phyloP scores from a whole-genome alignment of 2,113 vertebrate species.

The Copsychus sechellarum region DNA sequence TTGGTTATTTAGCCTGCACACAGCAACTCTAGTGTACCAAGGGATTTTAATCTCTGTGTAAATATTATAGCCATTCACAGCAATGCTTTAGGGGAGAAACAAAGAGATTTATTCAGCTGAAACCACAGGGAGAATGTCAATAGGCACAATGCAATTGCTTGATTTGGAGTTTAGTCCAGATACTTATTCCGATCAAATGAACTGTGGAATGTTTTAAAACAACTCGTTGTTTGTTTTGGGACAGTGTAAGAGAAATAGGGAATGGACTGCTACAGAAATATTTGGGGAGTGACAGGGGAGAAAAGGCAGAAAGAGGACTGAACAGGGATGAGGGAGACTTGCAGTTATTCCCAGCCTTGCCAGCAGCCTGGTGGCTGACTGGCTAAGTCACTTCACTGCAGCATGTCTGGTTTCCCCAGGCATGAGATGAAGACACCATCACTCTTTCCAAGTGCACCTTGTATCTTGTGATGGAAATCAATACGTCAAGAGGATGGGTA shows the following conservation, averaged over 20 bases:
- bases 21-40: conserved; percentile 29
- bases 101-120: conserved; percentile 65
- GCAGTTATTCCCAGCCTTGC: neutral
- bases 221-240: conserved; percentile 30
- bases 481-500: neutral
- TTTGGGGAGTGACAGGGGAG: neutral
- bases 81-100: conserved; percentile 47
- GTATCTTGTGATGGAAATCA: neutral
- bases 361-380: neutral
- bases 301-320: neutral
- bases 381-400: neutral
- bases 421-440: neutral
- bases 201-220: conserved; percentile 59
- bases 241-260: neutral
- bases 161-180: conserved; percentile 48
- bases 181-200: conserved; percentile 50
- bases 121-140: conserved; percentile 62
- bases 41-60: conserved; percentile 57
- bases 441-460: neutral
- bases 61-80: conserved; percentile 50
- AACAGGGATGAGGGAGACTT: neutral
- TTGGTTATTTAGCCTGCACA: conserved; percentile 37
- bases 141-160: conserved; percentile 52
- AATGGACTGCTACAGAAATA: neutral
- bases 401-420: neutral